These are phyloP conservation scores for Thera obeliscata DNA, from an alignment of 2,888 invertebrate species.

Conservation along the genomic window DNA sequence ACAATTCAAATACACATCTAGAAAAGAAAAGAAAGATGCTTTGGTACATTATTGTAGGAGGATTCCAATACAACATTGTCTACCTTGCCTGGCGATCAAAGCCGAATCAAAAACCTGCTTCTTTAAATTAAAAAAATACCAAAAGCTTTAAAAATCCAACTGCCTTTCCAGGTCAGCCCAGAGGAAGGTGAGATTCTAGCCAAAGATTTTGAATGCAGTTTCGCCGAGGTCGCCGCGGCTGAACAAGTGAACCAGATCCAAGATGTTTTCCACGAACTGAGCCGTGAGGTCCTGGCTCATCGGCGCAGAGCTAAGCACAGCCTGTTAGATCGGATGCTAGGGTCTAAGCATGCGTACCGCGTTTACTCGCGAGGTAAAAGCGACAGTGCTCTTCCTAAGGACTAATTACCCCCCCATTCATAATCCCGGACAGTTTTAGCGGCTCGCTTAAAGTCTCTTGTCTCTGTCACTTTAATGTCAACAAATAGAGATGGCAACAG, in stretches of 20 bases:
- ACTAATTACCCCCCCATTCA: slow-evolving; percentile 67
- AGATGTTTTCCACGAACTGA: slow-evolving; percentile 93
- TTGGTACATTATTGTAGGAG: too few relatives aligned
- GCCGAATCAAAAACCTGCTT: too few relatives aligned
- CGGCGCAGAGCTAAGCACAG: slow-evolving; percentile 94
- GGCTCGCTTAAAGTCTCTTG: too few relatives aligned
- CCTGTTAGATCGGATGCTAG: slow-evolving; percentile 92
- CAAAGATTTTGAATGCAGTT: slow-evolving; percentile 94
- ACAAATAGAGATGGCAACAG: too few relatives aligned
- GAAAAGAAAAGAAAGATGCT: too few relatives aligned
- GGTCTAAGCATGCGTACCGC: slow-evolving; percentile 88
- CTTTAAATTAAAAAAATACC: neutral
- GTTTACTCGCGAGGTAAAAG: slow-evolving; percentile 94
- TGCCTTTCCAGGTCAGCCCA: slow-evolving; percentile 86
- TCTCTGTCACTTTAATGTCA: too few relatives aligned
- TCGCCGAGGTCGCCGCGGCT: slow-evolving; percentile 94
- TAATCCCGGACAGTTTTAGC: too few relatives aligned
- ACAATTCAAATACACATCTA: too few relatives aligned
- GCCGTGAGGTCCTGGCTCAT: slow-evolving; percentile 91
- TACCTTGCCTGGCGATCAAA: too few relatives aligned
- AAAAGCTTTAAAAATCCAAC: neutral
- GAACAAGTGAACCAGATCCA: slow-evolving; percentile 94
- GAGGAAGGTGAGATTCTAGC: slow-evolving; percentile 96
- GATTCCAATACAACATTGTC: too few relatives aligned
- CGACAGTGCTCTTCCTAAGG: slow-evolving; percentile 94